Evolutionary conservation across 2,113 vertebrate species (phyloP), one percentile per base, ranked within the genome.

Genomic region (Siniperca knerii): DNA sequence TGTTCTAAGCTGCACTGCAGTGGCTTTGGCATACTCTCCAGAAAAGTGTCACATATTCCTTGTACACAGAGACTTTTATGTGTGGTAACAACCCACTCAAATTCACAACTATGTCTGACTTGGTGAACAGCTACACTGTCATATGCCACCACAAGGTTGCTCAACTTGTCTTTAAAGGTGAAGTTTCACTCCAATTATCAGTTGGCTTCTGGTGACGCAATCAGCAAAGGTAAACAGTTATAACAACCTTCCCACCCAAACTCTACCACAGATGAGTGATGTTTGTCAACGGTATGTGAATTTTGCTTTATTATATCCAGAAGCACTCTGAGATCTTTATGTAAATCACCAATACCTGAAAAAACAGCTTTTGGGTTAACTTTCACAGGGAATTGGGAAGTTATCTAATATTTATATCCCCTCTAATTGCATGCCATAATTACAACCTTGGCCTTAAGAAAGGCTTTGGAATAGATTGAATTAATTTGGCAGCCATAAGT

Each of bases 391-490:
- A 87, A 84, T 83, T 86, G 57, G 71, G 82, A 87, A 84, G 81
- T 75, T 46, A 93, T 93, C 79, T 88, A 93, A 92, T 93, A 92
- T 92, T 94, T 89, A 92, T 92, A 91, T 61, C 64, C 50, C 52
- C 84, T 82, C 82, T 94, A 93, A 95, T 94, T 95, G 90, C 88
- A 89, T 89, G 89, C 77, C 84, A 89, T 94, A 92, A 94, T 94
- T 94, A 93, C 86, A 94, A 91, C 92, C 87, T 86, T 90, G 87
- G 88, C 86, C 83, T 89, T 90, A 91, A 93, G 90, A 93, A 89
- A 93, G 81, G 75, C 72, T 91, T 87, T 86, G 80, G 89, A 93
- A 93, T 92, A 89, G 90, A 92, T 87, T 90, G 75, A 93, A 93
- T 93, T 92, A 90, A 93, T 92, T 84, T 90, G 86, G 87, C 89